Evolutionary conservation across 2,888 invertebrate species (phyloP).

Genomic region (Unio delphinus): DNA sequence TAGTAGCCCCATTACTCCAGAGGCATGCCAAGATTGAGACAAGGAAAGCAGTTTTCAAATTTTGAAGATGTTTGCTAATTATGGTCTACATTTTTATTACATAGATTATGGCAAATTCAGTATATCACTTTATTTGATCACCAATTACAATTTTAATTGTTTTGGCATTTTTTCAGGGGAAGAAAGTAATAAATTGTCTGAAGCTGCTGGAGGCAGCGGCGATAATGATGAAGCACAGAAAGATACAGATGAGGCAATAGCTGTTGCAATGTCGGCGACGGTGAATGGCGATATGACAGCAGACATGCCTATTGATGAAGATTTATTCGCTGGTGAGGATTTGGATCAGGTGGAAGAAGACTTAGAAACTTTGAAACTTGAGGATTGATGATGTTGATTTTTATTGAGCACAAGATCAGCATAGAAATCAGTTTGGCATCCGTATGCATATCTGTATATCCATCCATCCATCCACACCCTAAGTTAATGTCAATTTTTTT

Average conservation of each 20-base stretch:
- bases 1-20: too few species aligned
- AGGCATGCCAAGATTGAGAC: too few species aligned
- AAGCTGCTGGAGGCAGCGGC: conserved; percentile 46
- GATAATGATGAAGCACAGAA: conserved; percentile 24
- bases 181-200: conserved; percentile 50
- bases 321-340: conserved; percentile 70
- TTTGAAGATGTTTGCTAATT: too few species aligned
- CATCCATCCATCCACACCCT: too few species aligned
- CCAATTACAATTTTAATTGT: not conserved
- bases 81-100: not conserved
- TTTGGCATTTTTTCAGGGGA: conserved; percentile 40
- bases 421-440: too few species aligned
- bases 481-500: too few species aligned
- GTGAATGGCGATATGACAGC: conserved; percentile 54
- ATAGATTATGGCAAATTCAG: too few species aligned
- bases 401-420: too few species aligned
- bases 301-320: conserved; percentile 68
- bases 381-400: conserved; percentile 36
- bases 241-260: conserved; percentile 57
- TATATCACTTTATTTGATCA: conserved; percentile 1
- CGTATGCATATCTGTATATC: too few species aligned
- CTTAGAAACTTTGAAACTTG: conserved; percentile 65
- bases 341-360: conserved; percentile 69
- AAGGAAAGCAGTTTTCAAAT: too few species aligned
- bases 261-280: conserved; percentile 55